Conservation (phyloP, 2,888 invertebrate species). For the Apamea sordens region DNA sequence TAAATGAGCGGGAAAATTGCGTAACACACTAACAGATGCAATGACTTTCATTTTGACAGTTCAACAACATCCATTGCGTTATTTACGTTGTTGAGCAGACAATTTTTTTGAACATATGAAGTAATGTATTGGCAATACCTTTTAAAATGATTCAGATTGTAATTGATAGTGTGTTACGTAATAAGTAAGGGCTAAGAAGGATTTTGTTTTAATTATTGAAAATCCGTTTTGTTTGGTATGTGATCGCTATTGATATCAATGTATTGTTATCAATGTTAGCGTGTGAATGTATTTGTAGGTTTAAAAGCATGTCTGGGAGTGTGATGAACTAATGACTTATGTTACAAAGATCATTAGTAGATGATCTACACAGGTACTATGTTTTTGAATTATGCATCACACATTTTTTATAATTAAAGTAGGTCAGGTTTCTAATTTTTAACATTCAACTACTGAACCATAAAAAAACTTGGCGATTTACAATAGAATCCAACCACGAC, state of each 20-base stretch:
- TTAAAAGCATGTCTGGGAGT: not conserved
- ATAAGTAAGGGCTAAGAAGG: not conserved
- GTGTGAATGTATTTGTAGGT: not conserved
- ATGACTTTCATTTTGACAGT: not conserved
- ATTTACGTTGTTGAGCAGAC: not conserved
- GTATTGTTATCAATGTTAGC: not conserved
- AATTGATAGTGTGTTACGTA: too few species aligned
- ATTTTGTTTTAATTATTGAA: not conserved
- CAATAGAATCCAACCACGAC: slow-evolving; percentile 2
- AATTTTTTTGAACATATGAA: not conserved
- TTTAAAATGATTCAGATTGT: not conserved
- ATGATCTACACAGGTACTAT: not conserved
- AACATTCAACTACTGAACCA: not conserved
- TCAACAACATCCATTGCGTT: slow-evolving; percentile 3
- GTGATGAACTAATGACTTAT: not conserved
- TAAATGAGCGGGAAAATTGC: not conserved
- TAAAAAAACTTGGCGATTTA: not conserved
- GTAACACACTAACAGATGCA: too few species aligned
- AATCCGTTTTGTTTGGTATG: not conserved
- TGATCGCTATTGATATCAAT: not conserved
- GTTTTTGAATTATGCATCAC: not conserved
- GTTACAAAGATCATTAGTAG: not conserved
- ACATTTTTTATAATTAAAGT: not conserved
- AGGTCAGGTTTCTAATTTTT: not conserved
- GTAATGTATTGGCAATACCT: not conserved